phyloP scores from a whole-genome alignment of 2,888 invertebrate species.

The Agapetus fuscipes region DNA sequence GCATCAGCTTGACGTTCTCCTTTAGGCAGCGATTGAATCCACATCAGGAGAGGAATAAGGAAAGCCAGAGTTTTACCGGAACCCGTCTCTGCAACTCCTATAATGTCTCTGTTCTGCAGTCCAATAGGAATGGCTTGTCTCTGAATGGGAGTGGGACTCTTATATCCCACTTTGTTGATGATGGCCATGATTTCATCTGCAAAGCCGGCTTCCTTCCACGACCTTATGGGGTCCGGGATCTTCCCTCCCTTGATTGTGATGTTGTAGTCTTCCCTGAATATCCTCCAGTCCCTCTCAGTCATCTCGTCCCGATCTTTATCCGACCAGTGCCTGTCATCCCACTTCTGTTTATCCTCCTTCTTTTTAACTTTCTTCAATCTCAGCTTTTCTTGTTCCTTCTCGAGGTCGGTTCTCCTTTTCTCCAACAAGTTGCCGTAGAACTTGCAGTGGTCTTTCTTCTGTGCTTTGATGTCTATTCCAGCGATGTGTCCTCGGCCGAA shows the following conservation, averaged over 20 bases:
- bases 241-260: slow-evolving; percentile 96
- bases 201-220: slow-evolving; percentile 90
- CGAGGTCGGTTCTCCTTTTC: slow-evolving; percentile 88
- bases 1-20: slow-evolving; percentile 84
- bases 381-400: slow-evolving; percentile 92
- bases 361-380: slow-evolving; percentile 85
- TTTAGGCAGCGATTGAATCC: slow-evolving; percentile 97
- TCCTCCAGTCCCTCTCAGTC: slow-evolving; percentile 99
- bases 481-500: slow-evolving; percentile 97
- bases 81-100: slow-evolving; percentile 99
- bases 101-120: slow-evolving; percentile 87
- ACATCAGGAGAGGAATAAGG: slow-evolving; percentile 90
- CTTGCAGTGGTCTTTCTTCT: slow-evolving; percentile 90
- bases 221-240: slow-evolving; percentile 92
- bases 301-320: slow-evolving; percentile 91
- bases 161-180: slow-evolving; percentile 90
- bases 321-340: slow-evolving; percentile 99
- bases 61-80: slow-evolving; percentile 98
- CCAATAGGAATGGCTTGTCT: slow-evolving; percentile 99
- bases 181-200: slow-evolving; percentile 87
- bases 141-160: slow-evolving; percentile 98
- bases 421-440: slow-evolving; percentile 96
- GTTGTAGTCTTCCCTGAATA: slow-evolving; percentile 98
- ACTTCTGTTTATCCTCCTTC: slow-evolving; percentile 96
- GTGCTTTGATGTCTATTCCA: slow-evolving; percentile 95